Base-by-base conservation (phyloP, 2,797 vertebrate species). In the Myotis planiceps region DNA sequence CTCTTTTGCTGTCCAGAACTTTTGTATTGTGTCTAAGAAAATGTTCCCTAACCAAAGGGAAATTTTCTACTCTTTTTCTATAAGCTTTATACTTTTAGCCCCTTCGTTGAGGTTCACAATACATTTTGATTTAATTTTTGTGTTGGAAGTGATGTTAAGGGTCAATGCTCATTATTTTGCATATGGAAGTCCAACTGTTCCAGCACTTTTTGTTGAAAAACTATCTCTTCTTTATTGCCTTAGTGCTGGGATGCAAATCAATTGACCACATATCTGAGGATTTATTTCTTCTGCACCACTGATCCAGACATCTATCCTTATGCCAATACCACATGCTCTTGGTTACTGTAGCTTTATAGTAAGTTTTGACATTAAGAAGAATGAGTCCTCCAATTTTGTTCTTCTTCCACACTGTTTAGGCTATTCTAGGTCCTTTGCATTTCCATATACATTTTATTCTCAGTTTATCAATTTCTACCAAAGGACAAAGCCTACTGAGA, bases 281-380 rank as follows among this genome's bases (percentile, higher is more conserved):
- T 58, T 81, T 80, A 9, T 78, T 72, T 37, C 76, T 93, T 78
- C 21, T 87, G 25, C 5, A 66, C 9, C 60, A 42, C 9, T 13
- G 19, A 79, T 6, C 32, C 53, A 63, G 4, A 18, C 0, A 39
- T 78, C n/a, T 68, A 23, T 60, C 23, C 37, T 39, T 80, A 69
- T 2, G 5, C 12, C 47, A 88, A 65, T 6, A 80, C 1, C 7
- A 45, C 12, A 53, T 9, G 60, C 10, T 66, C 29, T 32, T 42
- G 63, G 66, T 45, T 27, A 32, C 19, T 21, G 0, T 6, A 65
- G 25, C 18, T 83, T 92, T 55, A 74, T 0, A 60, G 10, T 23
- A 45, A 92, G 29, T 42, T 90, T 63, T 75, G 68, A 90, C 94
- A 91, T 42, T 29, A 90, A 58, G 23, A 93, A 79, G 18, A 14